Base-by-base conservation (phyloP, 1,140 invertebrate species). In the Pogonomyrmex californicus region DNA sequence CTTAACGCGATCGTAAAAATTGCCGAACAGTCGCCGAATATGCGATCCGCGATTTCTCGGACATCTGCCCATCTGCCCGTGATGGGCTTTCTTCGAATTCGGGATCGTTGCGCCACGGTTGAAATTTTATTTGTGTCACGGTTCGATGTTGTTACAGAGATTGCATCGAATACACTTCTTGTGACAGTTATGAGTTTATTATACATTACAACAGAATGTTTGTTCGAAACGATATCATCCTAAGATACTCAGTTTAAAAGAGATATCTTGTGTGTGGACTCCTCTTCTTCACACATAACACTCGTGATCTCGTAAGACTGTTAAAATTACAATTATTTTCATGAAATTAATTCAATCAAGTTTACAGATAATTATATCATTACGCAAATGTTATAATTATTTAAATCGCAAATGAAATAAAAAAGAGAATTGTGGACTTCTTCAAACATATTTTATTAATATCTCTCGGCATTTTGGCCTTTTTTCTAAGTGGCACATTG, bases 1-100 rank as follows among this genome's bases (percentile, higher is more conserved):
- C 90, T 89, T 90, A 86, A 90, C 68, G 44, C 86, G 87, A 90
- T 91, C 77, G 68, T 90, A 62, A 90, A 23, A 86, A 90, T 90
- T 71, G 9, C 73, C 60, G 47, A 10, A 51, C 79, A 38, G 41
- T 62, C 56, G 56, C 47, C 49, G 58, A 77, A 83, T 70, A 73
- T 56, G 82, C 76, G 82, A 86, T 78, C 70, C 73, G 68, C 83
- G 77, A 65, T 78, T 63, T 65, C 51, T 56, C 38, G 23, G 23
- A 10, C 23, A 23, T 23, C 23, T 23, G 12, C 1, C 62, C 82
- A 89, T 82, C 88, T 86, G 87, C 76, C 12, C 77, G 17, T 38
- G 54, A 76, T 36, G 4, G 47, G 1, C 7, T 33, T 49, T 41
- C 47, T 3, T 41, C 30, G 44, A 65, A 49, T 49, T 77, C n/a